These are phyloP conservation scores for Eubasilissa regina DNA, from an alignment of 1,140 invertebrate species.

Conservation along the genomic window DNA sequence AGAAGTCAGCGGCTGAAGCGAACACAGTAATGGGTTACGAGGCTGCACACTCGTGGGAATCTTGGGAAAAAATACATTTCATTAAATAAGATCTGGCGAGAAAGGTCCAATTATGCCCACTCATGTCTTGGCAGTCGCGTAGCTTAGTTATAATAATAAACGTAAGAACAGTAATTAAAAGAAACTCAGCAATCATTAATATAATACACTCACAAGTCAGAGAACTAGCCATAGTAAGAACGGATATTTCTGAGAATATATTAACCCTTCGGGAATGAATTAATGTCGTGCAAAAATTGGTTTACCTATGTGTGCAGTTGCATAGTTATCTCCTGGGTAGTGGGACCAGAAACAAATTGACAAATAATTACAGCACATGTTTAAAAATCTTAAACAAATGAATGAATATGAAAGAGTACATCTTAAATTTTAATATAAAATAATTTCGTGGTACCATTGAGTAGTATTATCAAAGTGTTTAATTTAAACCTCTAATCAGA, in stretches of 20 bases:
- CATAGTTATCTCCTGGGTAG: too few species aligned
- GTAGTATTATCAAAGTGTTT: too few species aligned
- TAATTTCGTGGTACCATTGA: too few species aligned
- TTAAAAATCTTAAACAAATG: too few species aligned
- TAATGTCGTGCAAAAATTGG: too few species aligned
- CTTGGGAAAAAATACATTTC: slow-evolving; percentile 50
- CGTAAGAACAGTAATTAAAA: slow-evolving; percentile 38
- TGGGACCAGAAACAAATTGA: too few species aligned
- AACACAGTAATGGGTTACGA: slow-evolving; percentile 56
- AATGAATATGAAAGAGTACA: too few species aligned
- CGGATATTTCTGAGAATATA: background rate
- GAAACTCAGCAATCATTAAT: slow-evolving; percentile 16
- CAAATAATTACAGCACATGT: too few species aligned
- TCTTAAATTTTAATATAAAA: too few species aligned
- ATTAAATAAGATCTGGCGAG: slow-evolving; percentile 39
- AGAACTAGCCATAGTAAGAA: background rate
- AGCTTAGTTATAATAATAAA: slow-evolving; percentile 7
- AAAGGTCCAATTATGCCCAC: slow-evolving; percentile 54
- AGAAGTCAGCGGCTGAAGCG: slow-evolving; percentile 17
- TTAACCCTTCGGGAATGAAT: too few species aligned
- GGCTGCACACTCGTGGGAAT: slow-evolving; percentile 54
- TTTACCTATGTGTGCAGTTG: too few species aligned
- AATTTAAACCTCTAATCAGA: too few species aligned
- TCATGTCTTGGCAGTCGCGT: background rate
- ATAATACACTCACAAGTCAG: slow-evolving; percentile 42